A percentile compares a stretch with the other conserved stretches of the same genome.
These are phyloP conservation scores for Oryzias javanicus DNA, from an alignment of 2,113 vertebrate species.

Conservation along the genomic window DNA sequence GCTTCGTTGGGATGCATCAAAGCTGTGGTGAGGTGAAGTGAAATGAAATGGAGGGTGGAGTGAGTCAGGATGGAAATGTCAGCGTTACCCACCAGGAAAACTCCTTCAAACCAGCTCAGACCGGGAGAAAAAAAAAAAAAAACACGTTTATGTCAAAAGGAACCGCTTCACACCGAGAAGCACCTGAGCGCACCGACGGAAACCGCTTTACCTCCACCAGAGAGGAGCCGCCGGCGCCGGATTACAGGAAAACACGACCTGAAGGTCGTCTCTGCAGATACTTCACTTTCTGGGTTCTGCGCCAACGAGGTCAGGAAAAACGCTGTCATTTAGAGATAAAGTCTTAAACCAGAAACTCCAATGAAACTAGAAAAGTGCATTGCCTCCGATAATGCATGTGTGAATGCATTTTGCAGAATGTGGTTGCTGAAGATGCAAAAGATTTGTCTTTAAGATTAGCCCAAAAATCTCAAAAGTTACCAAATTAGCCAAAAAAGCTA, in stretches of 20 bases:
- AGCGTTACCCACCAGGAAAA: slow-evolving; percentile 1
- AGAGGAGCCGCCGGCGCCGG: not conserved
- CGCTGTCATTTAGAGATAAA: too few relatives aligned
- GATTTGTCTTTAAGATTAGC: too few relatives aligned
- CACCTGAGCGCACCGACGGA: not conserved
- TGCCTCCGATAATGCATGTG: too few relatives aligned
- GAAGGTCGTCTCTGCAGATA: too few relatives aligned
- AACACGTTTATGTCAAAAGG: not conserved
- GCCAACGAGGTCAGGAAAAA: too few relatives aligned
- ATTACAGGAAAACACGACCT: not conserved
- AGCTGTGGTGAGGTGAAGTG: not conserved
- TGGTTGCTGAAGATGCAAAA: too few relatives aligned
- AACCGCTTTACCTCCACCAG: not conserved
- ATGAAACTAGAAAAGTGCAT: too few relatives aligned
- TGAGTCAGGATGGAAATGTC: slow-evolving; percentile 22
- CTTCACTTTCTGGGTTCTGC: too few relatives aligned
- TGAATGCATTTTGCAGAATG: too few relatives aligned
- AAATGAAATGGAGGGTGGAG: not conserved
- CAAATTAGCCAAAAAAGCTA: too few relatives aligned
- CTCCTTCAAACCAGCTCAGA: slow-evolving; percentile 4
- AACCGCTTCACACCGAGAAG: not conserved
- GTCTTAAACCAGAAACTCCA: too few relatives aligned
- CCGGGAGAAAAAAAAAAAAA: not conserved
- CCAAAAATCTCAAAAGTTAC: too few relatives aligned
- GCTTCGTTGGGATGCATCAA: not conserved